Percentiles rank a stretch among this genome's conserved stretches.
These are phyloP conservation scores for Zaprionus inermis DNA, from an alignment of 1,140 invertebrate species.

Conservation along the genomic window DNA sequence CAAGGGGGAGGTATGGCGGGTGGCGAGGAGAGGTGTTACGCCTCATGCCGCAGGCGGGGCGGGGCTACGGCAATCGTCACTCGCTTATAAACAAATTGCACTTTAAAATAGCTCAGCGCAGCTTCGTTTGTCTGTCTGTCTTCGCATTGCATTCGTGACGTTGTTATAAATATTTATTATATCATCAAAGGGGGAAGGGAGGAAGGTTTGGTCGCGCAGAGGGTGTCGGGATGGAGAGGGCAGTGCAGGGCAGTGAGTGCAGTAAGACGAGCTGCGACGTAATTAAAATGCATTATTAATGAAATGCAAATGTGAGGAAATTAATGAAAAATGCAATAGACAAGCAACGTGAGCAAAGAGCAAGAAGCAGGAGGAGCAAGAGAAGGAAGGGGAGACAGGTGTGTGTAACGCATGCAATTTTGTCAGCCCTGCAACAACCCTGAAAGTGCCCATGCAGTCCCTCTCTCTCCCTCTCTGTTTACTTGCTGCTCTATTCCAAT, in stretches of 20 bases:
- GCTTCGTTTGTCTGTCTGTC: constrained; percentile 22
- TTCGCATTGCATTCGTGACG: constrained; percentile 45
- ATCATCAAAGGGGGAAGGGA: constrained; percentile 23
- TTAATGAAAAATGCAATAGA: constrained; percentile 49
- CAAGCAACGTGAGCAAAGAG: background rate
- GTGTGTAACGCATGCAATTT: background rate
- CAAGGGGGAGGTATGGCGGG: background rate
- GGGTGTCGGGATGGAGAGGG: background rate
- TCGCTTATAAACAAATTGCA: constrained; percentile 51
- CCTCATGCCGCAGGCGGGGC: too few relatives aligned
- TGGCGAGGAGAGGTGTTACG: too few relatives aligned
- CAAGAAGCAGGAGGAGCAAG: background rate
- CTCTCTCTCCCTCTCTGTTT: background rate
- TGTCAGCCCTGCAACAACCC: constrained; percentile 1
- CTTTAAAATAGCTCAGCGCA: constrained; percentile 41
- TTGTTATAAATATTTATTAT: constrained; percentile 55
- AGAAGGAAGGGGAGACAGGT: background rate
- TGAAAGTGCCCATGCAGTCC: background rate
- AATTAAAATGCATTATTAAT: constrained; percentile 57
- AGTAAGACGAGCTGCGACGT: constrained; percentile 14
- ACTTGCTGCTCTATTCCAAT: background rate
- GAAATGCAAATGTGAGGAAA: constrained; percentile 49
- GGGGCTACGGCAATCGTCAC: background rate
- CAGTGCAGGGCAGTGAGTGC: background rate
- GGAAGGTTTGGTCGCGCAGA: too few relatives aligned